Base-by-base conservation (phyloP, 2,113 vertebrate genomes). In the Platanista minor region DNA sequence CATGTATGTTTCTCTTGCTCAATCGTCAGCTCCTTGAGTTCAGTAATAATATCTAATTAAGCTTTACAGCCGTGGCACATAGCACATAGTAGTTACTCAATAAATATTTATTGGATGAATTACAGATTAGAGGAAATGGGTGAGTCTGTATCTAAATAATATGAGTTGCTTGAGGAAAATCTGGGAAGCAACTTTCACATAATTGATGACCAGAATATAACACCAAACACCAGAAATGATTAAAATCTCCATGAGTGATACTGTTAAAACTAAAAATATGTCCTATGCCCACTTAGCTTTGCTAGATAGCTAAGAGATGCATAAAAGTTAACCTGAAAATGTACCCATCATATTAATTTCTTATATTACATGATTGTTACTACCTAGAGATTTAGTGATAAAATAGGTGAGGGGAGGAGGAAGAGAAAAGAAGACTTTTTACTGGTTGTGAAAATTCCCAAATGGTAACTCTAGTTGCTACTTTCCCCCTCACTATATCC, bases 241-340 rank as follows among this genome's bases (percentile, higher is more conserved):
- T 77, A 52, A 78, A 46, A 86, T 75, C 12, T 81, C 49, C 6
- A 21, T 77, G 13, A 71, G 43, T 80, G 29, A 80, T 71, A 85
- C 46, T 77, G 33, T 41, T 95, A 71, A 78, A 93, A 36, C 18
- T 90, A 39, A 93, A 52, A 67, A 39, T 14, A 80, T 57, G 12
- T 31, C 25, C 46, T 46, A 6, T 54, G 67, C 46, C 33, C 49
- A 89, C 57, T 67, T 87, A 61, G 13, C 18, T 94, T 87, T 97
- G 66, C 33, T 61, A 95, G 72, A 83, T 39, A 82, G 10, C 77
- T 81, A 92, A 33, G 78, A 94, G 21, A 77, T 27, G 31, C 23
- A 66, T 81, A 74, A n/a, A 95, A 83, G 25, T 72, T 87, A 90
- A 94, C 13, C 2, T 88, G n/a, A 87, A 96, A 78, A 66, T 43